Evolutionary conservation across 2,888 invertebrate genomes (phyloP).

Genomic region (Drymonia ruficornis): DNA sequence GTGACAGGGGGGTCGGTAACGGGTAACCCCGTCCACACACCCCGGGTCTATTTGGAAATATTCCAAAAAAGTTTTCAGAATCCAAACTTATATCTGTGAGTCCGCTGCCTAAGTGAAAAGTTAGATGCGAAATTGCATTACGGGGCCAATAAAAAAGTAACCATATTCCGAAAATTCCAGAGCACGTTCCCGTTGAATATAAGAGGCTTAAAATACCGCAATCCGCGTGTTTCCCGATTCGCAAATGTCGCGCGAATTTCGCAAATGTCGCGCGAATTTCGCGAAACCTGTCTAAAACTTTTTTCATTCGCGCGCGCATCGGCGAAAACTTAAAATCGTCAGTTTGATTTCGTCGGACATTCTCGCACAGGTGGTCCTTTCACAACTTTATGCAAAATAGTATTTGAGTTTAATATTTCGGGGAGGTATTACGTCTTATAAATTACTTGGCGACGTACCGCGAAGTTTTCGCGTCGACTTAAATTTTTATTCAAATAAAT

Average conservation of each 20-base stretch:
- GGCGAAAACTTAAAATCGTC: conserved; percentile 46
- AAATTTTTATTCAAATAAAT: conserved; percentile 44
- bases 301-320: conserved; percentile 61
- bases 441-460: conserved; percentile 46
- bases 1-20: conserved; percentile 10
- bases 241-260: conserved; percentile 42
- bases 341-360: conserved; percentile 54
- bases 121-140: conserved; percentile 70
- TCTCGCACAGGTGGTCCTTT: conserved; percentile 56
- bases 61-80: conserved; percentile 69
- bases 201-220: conserved; percentile 74
- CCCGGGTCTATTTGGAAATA: conserved; percentile 61
- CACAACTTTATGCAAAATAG: conserved; percentile 60
- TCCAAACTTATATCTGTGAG: conserved; percentile 64
- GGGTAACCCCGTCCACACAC: conserved; percentile 30
- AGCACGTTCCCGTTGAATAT: conserved; percentile 66
- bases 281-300: conserved; percentile 50
- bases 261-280: conserved; percentile 49
- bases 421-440: conserved; percentile 48
- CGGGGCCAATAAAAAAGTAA: conserved; percentile 50
- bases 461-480: conserved; percentile 36
- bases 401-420: conserved; percentile 56
- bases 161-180: conserved; percentile 44
- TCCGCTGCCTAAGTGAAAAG: conserved; percentile 74
- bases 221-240: conserved; percentile 51